These are phyloP conservation scores for Ceratotherium simum DNA, from an alignment of 2,113 vertebrate species.

Conservation along the genomic window DNA sequence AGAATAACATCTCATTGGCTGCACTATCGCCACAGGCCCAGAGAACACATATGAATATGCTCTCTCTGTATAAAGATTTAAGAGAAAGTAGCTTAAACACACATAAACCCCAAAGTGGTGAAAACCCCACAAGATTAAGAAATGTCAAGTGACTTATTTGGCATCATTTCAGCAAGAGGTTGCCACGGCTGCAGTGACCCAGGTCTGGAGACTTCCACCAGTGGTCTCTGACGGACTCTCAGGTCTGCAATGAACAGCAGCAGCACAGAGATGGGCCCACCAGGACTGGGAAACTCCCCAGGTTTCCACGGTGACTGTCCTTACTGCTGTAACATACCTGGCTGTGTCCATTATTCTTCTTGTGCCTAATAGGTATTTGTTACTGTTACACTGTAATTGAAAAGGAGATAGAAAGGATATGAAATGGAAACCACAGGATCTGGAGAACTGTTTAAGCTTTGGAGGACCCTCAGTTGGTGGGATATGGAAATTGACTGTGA, in stretches of 20 bases:
- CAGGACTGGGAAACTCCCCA: not conserved
- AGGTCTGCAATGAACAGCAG: not conserved
- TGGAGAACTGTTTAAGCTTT: not conserved
- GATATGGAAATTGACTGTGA: not conserved
- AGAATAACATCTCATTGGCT: not conserved
- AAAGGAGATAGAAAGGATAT: not conserved
- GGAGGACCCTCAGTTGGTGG: accelerated
- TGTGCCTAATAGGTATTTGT: not conserved
- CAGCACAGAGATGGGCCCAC: accelerated
- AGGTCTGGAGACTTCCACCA: not conserved
- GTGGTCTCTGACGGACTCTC: not conserved
- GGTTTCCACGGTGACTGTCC: not conserved
- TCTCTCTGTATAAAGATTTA: not conserved
- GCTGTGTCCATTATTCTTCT: not conserved
- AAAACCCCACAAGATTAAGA: not conserved
- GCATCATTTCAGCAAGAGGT: not conserved
- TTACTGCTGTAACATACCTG: not conserved
- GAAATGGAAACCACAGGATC: not conserved
- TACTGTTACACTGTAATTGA: not conserved
- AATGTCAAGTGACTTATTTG: not conserved
- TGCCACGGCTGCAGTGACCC: not conserved
- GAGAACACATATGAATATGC: not conserved
- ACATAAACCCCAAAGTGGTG: not conserved
- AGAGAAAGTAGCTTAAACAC: not conserved
- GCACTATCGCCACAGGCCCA: not conserved